These are phyloP conservation scores for Aldabrachelys gigantea DNA, from an alignment of 2,113 vertebrate species.

Conservation along the genomic window DNA sequence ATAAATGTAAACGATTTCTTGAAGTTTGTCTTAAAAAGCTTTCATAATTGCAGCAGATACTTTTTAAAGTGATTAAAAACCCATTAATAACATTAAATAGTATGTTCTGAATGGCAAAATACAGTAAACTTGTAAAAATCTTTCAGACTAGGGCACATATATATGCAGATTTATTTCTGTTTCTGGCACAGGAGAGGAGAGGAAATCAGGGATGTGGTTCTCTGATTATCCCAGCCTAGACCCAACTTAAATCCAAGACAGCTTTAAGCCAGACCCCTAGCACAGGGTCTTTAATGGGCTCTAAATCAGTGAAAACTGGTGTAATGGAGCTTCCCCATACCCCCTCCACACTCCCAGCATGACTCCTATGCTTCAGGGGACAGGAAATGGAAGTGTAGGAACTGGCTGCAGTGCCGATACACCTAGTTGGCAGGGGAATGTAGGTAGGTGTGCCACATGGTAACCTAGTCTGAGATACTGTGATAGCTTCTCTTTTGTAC, in stretches of 20 bases:
- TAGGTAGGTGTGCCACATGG: background rate
- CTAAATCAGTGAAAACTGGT: background rate
- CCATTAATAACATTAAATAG: constrained; percentile 73
- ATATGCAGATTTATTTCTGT: background rate
- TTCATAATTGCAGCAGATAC: constrained; percentile 62
- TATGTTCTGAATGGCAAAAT: constrained; percentile 64
- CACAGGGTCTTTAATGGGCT: background rate
- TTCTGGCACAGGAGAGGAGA: background rate
- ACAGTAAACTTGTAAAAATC: constrained; percentile 59
- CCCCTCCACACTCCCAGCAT: background rate
- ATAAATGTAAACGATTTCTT: constrained; percentile 54
- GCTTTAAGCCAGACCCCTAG: background rate
- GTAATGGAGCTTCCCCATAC: background rate
- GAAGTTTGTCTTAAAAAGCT: constrained; percentile 66
- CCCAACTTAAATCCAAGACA: background rate
- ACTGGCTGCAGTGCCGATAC: background rate
- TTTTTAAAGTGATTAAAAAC: constrained; percentile 76
- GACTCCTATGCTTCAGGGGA: background rate
- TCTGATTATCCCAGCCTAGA: background rate
- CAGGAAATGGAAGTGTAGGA: background rate
- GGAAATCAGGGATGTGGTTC: background rate
- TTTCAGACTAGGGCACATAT: background rate
- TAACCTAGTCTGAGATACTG: background rate
- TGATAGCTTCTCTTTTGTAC: background rate
- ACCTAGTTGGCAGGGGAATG: background rate